Percentiles rank a stretch among this genome's conserved stretches.
These are phyloP conservation scores for Rhorus exstirpatorius DNA, from an alignment of 2,888 invertebrate genomes.

Conservation along the genomic window DNA sequence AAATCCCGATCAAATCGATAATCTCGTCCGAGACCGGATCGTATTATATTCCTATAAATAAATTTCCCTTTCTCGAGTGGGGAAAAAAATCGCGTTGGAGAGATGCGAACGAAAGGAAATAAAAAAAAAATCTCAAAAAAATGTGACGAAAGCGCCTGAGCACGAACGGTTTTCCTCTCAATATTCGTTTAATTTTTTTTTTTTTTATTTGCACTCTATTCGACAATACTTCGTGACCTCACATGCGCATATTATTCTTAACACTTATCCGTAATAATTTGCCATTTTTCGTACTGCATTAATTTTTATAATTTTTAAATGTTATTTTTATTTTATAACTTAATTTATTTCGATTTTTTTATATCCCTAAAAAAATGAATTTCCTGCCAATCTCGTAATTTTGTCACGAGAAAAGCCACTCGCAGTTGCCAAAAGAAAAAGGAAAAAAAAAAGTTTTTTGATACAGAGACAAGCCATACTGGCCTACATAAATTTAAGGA, in stretches of 20 bases:
- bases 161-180: conserved; percentile 49
- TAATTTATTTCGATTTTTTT: no score
- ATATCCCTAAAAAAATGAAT: background rate
- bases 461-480: conserved; percentile 15
- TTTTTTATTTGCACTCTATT: conserved; percentile 21
- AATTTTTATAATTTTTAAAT: no score
- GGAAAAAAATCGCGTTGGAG: conserved; percentile 18
- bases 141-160: conserved; percentile 43
- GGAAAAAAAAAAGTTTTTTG: conserved; percentile 10
- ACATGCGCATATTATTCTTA: no score
- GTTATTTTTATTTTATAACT: no score
- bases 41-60: conserved; percentile 34
- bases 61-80: background rate
- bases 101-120: background rate
- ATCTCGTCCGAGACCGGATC: background rate
- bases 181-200: background rate
- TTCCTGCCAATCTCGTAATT: background rate
- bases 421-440: no score
- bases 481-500: conserved; percentile 63
- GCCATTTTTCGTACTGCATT: no score
- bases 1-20: conserved; percentile 28
- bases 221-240: background rate
- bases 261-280: no score
- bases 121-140: conserved; percentile 26
- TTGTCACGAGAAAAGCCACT: background rate